phyloP scores from a whole-genome alignment of 2,888 invertebrate genomes.

The Mechanitis mazaeus region DNA sequence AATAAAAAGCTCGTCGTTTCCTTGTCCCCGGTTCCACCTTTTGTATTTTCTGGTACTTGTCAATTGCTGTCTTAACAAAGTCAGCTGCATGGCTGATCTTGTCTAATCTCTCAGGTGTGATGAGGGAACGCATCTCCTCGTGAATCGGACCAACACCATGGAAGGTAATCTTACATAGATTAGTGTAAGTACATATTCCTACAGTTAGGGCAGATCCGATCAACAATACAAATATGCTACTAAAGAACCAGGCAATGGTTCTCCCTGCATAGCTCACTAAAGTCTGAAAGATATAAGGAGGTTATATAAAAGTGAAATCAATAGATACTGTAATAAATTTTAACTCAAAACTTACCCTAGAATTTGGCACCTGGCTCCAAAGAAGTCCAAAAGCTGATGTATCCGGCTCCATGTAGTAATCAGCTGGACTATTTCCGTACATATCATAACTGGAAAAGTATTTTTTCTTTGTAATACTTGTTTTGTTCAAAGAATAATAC shows the following conservation, averaged over 20 bases:
- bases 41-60: slow-evolving; percentile 75
- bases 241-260: slow-evolving; percentile 56
- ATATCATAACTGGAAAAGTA: slow-evolving; percentile 55
- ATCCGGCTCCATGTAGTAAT: slow-evolving; percentile 57
- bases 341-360: slow-evolving; percentile 45
- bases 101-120: slow-evolving; percentile 78
- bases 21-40: slow-evolving; percentile 44
- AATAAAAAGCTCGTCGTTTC: slow-evolving; percentile 41
- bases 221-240: slow-evolving; percentile 67
- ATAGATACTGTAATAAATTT: too few relatives aligned
- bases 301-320: neutral
- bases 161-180: slow-evolving; percentile 78
- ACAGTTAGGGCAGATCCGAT: slow-evolving; percentile 65
- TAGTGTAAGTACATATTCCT: slow-evolving; percentile 78
- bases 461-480: too few relatives aligned
- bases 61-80: slow-evolving; percentile 78
- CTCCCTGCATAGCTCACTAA: slow-evolving; percentile 54
- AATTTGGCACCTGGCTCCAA: slow-evolving; percentile 67
- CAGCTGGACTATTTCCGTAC: slow-evolving; percentile 45
- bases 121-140: slow-evolving; percentile 73
- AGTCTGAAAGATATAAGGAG: slow-evolving; percentile 46
- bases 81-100: slow-evolving; percentile 76
- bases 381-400: slow-evolving; percentile 53
- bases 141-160: slow-evolving; percentile 78
- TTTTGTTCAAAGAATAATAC: too few relatives aligned